Percentiles rank a stretch among this genome's conserved stretches.
Evolutionary conservation across 1,140 invertebrate species (phyloP).

Genomic region (Drosophila tropicalis): DNA sequence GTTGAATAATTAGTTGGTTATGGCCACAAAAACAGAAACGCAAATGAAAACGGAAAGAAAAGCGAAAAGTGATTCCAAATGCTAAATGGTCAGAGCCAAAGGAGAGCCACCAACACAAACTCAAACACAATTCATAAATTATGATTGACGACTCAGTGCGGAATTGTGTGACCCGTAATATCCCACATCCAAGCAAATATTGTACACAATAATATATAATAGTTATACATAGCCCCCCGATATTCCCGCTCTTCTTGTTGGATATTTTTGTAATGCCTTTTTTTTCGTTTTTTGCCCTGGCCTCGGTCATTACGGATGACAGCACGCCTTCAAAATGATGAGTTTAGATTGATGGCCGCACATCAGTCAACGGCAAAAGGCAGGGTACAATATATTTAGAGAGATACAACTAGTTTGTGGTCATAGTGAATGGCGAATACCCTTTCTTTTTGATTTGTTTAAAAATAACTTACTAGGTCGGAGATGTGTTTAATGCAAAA

Average conservation of each 20-base stretch:
- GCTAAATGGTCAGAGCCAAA: constrained; percentile 18
- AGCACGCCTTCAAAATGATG: constrained; percentile 79
- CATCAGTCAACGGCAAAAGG: constrained; percentile 67
- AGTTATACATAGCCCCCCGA: constrained; percentile 13
- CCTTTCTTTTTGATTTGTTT: too few species aligned
- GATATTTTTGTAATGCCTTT: constrained; percentile 53
- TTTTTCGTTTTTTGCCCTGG: constrained; percentile 70
- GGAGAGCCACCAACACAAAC: background rate
- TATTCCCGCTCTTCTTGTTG: constrained; percentile 20
- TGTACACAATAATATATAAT: background rate
- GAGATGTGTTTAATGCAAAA: too few species aligned
- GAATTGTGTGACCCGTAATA: constrained; percentile 74
- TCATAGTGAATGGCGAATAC: constrained; percentile 31
- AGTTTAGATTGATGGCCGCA: constrained; percentile 80
- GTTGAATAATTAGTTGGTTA: constrained; percentile 77
- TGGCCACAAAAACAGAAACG: constrained; percentile 34
- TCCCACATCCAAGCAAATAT: constrained; percentile 1
- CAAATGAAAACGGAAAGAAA: constrained; percentile 22
- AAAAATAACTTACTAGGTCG: too few species aligned
- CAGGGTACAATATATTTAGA: constrained; percentile 34
- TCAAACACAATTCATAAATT: constrained; percentile 67
- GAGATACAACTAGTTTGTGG: background rate
- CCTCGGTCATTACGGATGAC: constrained; percentile 75
- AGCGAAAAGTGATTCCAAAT: constrained; percentile 50
- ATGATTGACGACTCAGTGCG: constrained; percentile 73